Evolutionary conservation across 1,140 invertebrate genomes (phyloP), one percentile per base, ranked within the genome.

Genomic region (Hypsibius dujardini): DNA sequence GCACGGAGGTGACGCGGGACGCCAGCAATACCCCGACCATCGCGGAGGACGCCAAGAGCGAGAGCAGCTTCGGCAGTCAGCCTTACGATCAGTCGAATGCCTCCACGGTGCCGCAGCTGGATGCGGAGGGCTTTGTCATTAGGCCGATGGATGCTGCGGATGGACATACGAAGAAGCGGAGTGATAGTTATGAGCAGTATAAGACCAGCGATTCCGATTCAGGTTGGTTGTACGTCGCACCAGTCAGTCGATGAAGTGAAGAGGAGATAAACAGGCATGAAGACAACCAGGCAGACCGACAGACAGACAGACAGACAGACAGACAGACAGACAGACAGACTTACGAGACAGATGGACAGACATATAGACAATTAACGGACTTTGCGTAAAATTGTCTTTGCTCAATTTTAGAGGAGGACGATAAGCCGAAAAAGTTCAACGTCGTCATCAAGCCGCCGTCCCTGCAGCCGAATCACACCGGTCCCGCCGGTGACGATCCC

Each of bases 41-140:
- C 42, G 62, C 12, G 12, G 62, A 67, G 42, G 62, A 67, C 62
- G 62, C 62, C 62, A 67, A 67, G 42, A 67, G 62, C 62, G 62
- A 67, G 42, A 67, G 62, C 62, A 67, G 62, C 42, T 67, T 67
- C 42, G 62, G 62, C 12, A 67, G 62, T 67, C 12, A 12, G 62
- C 45, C 62, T 3, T 45, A 67, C 62, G 62, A 67, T 45, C 62
- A 45, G 62, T 12, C 62, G 42, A 45, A 12, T 7, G 62, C 62
- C 62, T 15, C 62, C 62, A 67, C 62, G 42, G 50, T 45, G 62
- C 62, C 62, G 3, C 12, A 15, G 62, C 3, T 67, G 42, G 62
- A 67, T 42, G 62, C 62, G 12, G 62, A 67, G 42, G 62, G 62
- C 12, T 67, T 67, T 45, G 42, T 67, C 12, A 67, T 67, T 7